A percentile compares a stretch with the other conserved stretches of the same genome.
phyloP scores from a whole-genome alignment of 2,888 invertebrate species.

The Thyatira batis region DNA sequence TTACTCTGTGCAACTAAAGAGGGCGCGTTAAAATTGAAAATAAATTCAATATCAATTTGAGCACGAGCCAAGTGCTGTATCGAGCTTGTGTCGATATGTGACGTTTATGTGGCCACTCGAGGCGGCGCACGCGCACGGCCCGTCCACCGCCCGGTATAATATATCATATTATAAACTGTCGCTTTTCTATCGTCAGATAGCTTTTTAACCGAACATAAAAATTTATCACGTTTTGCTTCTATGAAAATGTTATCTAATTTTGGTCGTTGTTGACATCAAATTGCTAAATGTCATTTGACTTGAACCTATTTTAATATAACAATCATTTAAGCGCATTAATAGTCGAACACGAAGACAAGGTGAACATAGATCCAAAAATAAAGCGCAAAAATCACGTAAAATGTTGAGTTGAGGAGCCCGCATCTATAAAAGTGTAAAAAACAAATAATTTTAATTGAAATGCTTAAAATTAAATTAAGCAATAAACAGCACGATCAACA shows the following conservation, averaged over 20 bases:
- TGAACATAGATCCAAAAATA: too few relatives aligned
- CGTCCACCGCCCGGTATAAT: conserved; percentile 26
- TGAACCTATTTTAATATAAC: too few relatives aligned
- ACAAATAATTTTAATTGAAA: too few relatives aligned
- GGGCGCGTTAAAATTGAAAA: conserved; percentile 82
- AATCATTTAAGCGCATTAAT: too few relatives aligned
- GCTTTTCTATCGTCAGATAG: conserved; percentile 45
- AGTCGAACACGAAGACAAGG: too few relatives aligned
- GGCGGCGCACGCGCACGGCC: too few relatives aligned
- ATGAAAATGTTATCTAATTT: background rate
- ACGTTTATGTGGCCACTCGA: conserved; percentile 73
- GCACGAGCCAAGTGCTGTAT: conserved; percentile 77
- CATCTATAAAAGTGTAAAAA: too few relatives aligned
- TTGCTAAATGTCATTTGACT: background rate
- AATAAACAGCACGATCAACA: background rate
- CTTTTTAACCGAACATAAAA: conserved; percentile 21
- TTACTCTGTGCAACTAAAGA: conserved; percentile 66
- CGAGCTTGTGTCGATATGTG: conserved; percentile 71
- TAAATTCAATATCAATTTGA: conserved; percentile 83
- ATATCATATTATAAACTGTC: conserved; percentile 34
- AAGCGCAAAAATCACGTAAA: too few relatives aligned
- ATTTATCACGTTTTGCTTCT: conserved; percentile 33
- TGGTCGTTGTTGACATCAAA: background rate
- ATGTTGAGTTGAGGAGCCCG: too few relatives aligned
- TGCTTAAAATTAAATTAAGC: background rate